These are phyloP conservation scores for Petrolisthes manimaculis DNA, from an alignment of 2,888 invertebrate genomes.

Conservation along the genomic window DNA sequence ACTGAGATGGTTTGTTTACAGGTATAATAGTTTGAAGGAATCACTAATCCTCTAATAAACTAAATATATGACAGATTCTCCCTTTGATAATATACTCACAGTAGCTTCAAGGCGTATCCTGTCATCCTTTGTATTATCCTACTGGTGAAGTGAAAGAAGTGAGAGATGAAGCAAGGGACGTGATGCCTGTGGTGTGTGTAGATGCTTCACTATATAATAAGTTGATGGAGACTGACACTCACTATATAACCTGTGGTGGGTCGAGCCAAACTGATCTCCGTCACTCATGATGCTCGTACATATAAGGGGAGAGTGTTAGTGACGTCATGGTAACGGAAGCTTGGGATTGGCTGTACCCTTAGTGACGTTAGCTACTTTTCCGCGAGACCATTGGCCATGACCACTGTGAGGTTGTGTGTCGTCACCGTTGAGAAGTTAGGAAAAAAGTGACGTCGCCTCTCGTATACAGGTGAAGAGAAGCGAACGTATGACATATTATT, in stretches of 20 bases:
- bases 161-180: too few species aligned
- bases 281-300: not conserved
- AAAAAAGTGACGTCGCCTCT: not conserved
- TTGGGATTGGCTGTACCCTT: not conserved
- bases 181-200: too few species aligned
- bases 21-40: too few species aligned
- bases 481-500: not conserved
- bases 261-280: not conserved
- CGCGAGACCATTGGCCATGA: constrained; percentile 21
- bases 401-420: not conserved
- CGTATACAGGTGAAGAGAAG: not conserved
- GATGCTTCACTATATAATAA: too few species aligned
- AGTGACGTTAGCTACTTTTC: constrained; percentile 28
- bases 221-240: too few species aligned
- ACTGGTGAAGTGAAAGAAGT: too few species aligned
- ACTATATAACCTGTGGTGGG: not conserved
- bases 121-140: not conserved
- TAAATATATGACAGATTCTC: not conserved
- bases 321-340: not conserved
- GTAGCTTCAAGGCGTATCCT: not conserved
- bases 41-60: too few species aligned
- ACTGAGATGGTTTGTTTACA: too few species aligned
- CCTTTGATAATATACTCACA: not conserved
- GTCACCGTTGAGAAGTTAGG: constrained; percentile 21
- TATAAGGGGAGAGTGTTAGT: not conserved